Percentiles rank a stretch among this genome's conserved stretches.
Conservation (phyloP, 2,113 vertebrate genomes). For the Spizaetus ornatus region DNA sequence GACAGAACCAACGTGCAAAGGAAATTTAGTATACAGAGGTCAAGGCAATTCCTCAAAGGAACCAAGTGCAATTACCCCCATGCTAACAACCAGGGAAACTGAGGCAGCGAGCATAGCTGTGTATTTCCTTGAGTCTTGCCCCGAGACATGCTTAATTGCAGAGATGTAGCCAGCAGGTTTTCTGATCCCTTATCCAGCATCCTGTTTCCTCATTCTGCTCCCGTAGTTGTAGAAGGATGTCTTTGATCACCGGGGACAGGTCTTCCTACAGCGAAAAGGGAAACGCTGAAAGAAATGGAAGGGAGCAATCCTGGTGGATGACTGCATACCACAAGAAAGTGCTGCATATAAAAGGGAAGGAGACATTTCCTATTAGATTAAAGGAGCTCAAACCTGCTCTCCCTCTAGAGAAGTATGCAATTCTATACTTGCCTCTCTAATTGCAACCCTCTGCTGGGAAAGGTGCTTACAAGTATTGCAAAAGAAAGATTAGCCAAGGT, state of each 20-base stretch:
- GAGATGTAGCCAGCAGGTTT: background rate
- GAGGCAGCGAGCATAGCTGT: background rate
- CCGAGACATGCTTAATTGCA: background rate
- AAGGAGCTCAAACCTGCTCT: conserved; percentile 32
- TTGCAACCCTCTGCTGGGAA: conserved; percentile 2
- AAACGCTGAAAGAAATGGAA: conserved; percentile 13
- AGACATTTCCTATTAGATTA: conserved; percentile 38
- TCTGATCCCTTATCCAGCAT: conserved; percentile 5
- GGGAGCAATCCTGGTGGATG: background rate
- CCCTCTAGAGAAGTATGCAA: conserved; percentile 10
- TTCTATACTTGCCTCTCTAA: conserved; percentile 25
- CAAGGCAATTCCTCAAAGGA: background rate
- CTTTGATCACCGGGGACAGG: background rate
- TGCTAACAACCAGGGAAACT: background rate
- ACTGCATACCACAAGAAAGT: conserved; percentile 43
- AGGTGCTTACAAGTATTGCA: conserved; percentile 15
- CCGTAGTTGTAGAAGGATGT: background rate
- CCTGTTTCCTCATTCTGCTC: conserved; percentile 28
- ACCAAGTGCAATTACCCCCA: background rate
- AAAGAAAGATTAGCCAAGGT: conserved; percentile 39
- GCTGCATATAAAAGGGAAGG: conserved; percentile 33
- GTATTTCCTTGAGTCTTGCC: background rate
- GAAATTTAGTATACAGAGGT: background rate
- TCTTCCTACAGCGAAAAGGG: background rate
- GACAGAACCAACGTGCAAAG: background rate